Evolutionary conservation across 1,140 invertebrate genomes (phyloP).

Genomic region (Vanessa tameamea): DNA sequence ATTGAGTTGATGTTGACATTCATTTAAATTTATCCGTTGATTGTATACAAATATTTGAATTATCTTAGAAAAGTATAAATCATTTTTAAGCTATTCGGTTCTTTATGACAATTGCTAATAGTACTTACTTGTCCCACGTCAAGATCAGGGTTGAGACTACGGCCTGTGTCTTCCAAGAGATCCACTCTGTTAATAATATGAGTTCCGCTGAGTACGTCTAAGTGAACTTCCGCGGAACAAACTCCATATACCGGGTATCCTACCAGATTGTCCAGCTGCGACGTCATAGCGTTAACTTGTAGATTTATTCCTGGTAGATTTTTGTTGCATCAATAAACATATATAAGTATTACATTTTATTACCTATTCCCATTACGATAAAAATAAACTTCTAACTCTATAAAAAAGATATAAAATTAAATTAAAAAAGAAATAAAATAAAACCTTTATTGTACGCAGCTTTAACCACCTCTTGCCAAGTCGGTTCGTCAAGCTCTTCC

Average conservation of each 20-base stretch:
- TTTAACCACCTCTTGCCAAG: constrained; percentile 85
- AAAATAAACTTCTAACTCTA: too few species aligned
- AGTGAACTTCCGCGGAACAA: constrained; percentile 84
- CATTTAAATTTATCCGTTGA: too few species aligned
- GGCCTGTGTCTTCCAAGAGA: constrained; percentile 88
- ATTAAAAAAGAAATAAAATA: not conserved
- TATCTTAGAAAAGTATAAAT: too few species aligned
- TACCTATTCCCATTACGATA: too few species aligned
- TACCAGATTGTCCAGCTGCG: constrained; percentile 44
- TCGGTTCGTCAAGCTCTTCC: constrained; percentile 81
- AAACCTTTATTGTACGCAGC: constrained; percentile 77
- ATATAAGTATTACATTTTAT: too few species aligned
- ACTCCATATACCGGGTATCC: constrained; percentile 82
- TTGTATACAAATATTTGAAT: too few species aligned
- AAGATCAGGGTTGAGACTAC: constrained; percentile 87
- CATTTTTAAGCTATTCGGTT: too few species aligned
- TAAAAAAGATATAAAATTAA: not conserved
- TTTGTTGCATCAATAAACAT: not conserved
- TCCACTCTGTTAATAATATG: constrained; percentile 85
- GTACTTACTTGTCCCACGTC: constrained; percentile 89
- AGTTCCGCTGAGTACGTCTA: constrained; percentile 90
- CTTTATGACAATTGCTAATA: too few species aligned
- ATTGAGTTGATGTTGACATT: too few species aligned
- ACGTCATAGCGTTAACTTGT: constrained; percentile 59
- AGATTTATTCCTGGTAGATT: constrained; percentile 59